phyloP scores from a whole-genome alignment of 2,888 invertebrate genomes.

The Netelia melanura region DNA sequence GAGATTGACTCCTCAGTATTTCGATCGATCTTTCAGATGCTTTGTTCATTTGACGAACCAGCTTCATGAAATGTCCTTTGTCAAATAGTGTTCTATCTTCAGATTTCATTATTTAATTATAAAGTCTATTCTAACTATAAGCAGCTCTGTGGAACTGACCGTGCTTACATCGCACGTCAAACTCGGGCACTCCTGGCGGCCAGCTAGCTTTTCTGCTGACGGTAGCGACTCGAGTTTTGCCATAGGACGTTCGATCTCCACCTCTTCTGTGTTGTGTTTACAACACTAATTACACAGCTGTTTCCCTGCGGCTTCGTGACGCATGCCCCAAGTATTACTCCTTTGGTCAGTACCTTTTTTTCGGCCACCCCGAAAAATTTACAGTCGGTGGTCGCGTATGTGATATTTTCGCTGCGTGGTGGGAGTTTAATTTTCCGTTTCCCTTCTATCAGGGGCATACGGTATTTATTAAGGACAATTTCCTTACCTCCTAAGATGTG shows the following conservation, averaged over 20 bases:
- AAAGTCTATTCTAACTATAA: too few species aligned
- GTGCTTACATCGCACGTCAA: neutral
- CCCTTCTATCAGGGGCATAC: neutral
- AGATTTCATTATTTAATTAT: too few species aligned
- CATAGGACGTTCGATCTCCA: neutral
- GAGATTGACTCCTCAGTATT: too few species aligned
- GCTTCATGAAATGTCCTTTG: too few species aligned
- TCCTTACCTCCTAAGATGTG: neutral
- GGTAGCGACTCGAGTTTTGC: neutral
- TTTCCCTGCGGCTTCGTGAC: neutral
- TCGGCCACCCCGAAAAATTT: neutral
- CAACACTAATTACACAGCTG: neutral
- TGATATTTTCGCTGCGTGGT: conserved; percentile 5
- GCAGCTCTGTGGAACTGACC: too few species aligned
- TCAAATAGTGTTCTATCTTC: too few species aligned
- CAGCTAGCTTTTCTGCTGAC: neutral
- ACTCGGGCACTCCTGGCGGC: neutral
- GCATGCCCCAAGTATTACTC: neutral
- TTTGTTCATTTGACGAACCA: too few species aligned
- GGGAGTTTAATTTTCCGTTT: neutral
- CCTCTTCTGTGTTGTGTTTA: neutral
- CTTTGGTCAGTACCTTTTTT: neutral
- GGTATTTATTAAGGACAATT: neutral
- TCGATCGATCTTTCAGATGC: too few species aligned
- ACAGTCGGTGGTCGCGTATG: neutral